A percentile compares a stretch with the other conserved stretches of the same genome.
Evolutionary conservation across 2,888 invertebrate species (phyloP).

Genomic region (Apamea monoglypha): DNA sequence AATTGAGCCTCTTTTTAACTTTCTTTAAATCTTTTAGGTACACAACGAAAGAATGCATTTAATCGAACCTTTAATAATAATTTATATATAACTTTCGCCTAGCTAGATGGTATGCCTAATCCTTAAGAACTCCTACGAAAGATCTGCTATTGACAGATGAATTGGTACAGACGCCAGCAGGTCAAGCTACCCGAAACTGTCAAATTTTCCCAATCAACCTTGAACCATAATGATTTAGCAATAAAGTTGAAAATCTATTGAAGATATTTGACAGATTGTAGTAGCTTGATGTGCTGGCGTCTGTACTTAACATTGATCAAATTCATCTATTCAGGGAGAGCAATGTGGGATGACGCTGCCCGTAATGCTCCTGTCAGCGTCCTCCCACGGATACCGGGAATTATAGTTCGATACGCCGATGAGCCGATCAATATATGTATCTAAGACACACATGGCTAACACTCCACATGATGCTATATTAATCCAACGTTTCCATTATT

Average conservation of each 20-base stretch:
- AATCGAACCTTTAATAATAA: too few species aligned
- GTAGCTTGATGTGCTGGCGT: too few species aligned
- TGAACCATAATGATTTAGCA: too few species aligned
- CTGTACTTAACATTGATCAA: slow-evolving; percentile 9
- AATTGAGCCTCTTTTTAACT: too few species aligned
- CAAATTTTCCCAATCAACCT: too few species aligned
- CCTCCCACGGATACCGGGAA: slow-evolving; percentile 21
- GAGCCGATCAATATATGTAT: slow-evolving; percentile 19
- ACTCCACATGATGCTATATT: slow-evolving; percentile 43
- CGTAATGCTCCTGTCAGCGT: slow-evolving; percentile 22
- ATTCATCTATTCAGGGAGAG: background rate
- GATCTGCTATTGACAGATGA: background rate
- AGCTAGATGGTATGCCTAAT: background rate
- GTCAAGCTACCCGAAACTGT: too few species aligned
- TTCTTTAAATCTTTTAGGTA: too few species aligned
- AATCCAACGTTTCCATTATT: slow-evolving; percentile 63
- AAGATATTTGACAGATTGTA: too few species aligned
- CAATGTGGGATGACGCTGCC: slow-evolving; percentile 2
- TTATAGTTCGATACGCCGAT: slow-evolving; percentile 9
- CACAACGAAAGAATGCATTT: too few species aligned
- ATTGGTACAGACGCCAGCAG: too few species aligned
- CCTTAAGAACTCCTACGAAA: background rate
- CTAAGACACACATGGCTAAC: slow-evolving; percentile 37
- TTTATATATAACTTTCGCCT: too few species aligned
- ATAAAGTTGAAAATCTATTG: too few species aligned